Evolutionary conservation across 2,888 invertebrate genomes (phyloP).

Genomic region (Sympetrum striolatum): DNA sequence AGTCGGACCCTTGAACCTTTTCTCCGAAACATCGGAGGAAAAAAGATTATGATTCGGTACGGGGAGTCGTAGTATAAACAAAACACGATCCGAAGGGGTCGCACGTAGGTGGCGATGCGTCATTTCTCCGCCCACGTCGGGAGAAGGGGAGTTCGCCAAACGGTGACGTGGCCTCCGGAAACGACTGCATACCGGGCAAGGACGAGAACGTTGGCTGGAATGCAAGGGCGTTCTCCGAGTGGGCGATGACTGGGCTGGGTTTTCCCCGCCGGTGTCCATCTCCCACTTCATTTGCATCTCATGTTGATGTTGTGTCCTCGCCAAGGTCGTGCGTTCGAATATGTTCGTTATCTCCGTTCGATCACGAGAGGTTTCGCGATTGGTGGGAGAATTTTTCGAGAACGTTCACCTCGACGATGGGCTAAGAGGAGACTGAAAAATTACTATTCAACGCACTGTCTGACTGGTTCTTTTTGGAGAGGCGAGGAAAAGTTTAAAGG

Average conservation of each 20-base stretch:
- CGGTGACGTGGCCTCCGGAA: constrained; percentile 39
- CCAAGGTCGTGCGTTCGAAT: neutral
- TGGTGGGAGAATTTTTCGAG: neutral
- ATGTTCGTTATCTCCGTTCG: neutral
- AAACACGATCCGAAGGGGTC: neutral
- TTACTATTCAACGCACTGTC: too few relatives aligned
- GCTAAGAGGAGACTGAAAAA: neutral
- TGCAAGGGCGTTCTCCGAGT: constrained; percentile 28
- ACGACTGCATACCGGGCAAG: constrained; percentile 24
- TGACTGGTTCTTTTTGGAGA: too few relatives aligned
- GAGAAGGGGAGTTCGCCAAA: constrained; percentile 7
- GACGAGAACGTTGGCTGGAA: constrained; percentile 17
- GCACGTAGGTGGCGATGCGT: constrained; percentile 21
- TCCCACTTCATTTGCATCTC: constrained; percentile 13
- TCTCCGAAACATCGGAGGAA: neutral
- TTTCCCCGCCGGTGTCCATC: neutral
- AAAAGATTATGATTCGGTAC: neutral
- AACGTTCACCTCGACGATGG: neutral
- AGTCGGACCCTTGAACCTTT: neutral
- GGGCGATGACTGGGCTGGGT: constrained; percentile 39
- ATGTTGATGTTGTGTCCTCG: neutral
- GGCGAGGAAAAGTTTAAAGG: too few relatives aligned
- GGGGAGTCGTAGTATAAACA: neutral
- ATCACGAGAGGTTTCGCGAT: neutral
- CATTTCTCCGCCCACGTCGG: neutral